A percentile compares a stretch with the other conserved stretches of the same genome.
Evolutionary conservation across 2,113 vertebrate genomes (phyloP).

Genomic region (Lipotes vexillifer): DNA sequence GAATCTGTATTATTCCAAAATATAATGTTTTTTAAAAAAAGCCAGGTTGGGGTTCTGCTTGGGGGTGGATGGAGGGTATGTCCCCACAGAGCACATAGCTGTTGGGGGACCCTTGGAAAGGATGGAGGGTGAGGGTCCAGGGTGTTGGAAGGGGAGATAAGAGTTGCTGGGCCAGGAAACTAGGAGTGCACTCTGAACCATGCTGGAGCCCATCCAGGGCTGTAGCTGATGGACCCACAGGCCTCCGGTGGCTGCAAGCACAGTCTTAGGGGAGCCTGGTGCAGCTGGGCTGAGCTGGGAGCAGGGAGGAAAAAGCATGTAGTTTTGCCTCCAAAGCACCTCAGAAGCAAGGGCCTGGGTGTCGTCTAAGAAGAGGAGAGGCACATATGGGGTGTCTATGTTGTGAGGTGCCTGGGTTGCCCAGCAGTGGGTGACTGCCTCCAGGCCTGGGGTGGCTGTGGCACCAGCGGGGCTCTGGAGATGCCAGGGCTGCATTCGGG

Average conservation of each 20-base stretch:
- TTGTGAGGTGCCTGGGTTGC: accelerated
- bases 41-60: neutral
- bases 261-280: accelerated
- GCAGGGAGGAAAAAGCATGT: neutral
- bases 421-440: accelerated
- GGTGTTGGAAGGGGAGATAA: neutral
- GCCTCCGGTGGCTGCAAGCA: accelerated
- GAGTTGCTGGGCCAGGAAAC: neutral
- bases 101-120: conserved; percentile 11
- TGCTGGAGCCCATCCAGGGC: neutral
- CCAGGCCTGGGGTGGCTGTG: accelerated
- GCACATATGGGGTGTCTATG: accelerated
- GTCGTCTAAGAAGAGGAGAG: neutral
- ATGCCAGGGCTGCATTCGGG: neutral
- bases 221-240: neutral
- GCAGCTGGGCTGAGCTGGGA: neutral
- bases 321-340: neutral
- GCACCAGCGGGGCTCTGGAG: neutral
- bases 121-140: neutral
- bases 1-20: neutral
- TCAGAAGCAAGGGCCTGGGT: neutral
- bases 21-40: neutral
- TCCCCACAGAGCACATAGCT: neutral
- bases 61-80: neutral
- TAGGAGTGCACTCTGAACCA: neutral